Conservation (phyloP, 2,797 vertebrate species). For the Enteromius paludinosus region DNA sequence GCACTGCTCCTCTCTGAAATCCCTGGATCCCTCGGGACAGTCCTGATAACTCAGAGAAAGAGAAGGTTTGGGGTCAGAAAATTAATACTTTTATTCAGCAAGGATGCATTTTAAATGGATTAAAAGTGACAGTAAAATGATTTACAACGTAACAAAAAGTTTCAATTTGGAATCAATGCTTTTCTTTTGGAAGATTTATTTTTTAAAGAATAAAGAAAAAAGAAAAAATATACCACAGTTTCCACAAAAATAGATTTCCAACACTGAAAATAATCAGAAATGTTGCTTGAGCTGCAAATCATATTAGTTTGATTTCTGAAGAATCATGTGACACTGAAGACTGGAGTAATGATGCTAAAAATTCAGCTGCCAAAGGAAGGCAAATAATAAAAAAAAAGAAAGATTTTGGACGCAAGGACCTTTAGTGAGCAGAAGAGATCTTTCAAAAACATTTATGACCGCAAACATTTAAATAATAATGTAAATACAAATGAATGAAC, state of each 20-base stretch:
- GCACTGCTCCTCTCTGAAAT: conserved; percentile 95
- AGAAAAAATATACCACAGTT: no score
- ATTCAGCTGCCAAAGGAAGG: background rate
- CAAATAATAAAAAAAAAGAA: no score
- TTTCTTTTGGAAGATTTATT: background rate
- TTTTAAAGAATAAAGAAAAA: no score
- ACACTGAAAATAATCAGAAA: background rate
- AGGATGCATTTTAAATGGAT: background rate
- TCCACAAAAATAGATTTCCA: background rate
- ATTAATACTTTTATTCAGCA: background rate
- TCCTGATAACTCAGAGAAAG: conserved; percentile 73
- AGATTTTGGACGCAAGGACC: no score
- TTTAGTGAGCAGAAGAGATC: background rate
- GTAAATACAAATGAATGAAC: background rate
- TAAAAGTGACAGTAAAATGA: background rate
- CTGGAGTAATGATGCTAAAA: background rate
- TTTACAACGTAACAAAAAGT: background rate
- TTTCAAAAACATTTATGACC: background rate
- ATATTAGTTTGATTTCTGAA: background rate
- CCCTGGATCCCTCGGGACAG: conserved; percentile 85
- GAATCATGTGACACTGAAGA: conserved; percentile 3
- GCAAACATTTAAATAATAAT: background rate
- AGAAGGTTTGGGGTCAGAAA: background rate
- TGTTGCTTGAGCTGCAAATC: background rate
- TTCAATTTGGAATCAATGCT: background rate